Evolutionary conservation across 2,113 vertebrate species (phyloP), one percentile per base, ranked within the genome.

Genomic region (Xiphophorus maculatus): DNA sequence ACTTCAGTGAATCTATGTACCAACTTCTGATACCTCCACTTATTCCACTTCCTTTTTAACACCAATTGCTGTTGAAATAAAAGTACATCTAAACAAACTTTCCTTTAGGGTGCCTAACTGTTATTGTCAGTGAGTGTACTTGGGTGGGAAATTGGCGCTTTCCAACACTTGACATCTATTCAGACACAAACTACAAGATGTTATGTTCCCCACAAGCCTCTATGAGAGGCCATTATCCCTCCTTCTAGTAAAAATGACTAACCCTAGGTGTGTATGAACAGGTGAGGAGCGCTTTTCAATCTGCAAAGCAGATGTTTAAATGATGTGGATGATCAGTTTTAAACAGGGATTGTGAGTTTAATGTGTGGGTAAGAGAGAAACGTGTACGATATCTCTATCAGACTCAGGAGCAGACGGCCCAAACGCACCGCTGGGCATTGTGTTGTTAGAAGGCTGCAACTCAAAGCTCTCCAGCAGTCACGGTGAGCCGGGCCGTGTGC

Each of bases 71-170:
- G 25, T 3, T 58, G 8, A 7, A 2, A 62, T 29, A 27, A 62
- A 29, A 28, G 27, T 62, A 6, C 28, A 62, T 29, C n/a, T 12
- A 29, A 62, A 62, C 1, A 62, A 62, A 4, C n/a, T 14, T 29
- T 62, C 3, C 60, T 62, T 62, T 15, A 62, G 27, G 60, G 27
- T 28, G 27, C 60, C 28, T 62, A 62, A 5, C 60, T 62, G 14
- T 62, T 62, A 12, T 62, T 15, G 4, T 62, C 28, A 62, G 12
- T 29, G 12, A 62, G 60, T 15, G 62, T 83, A 86, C 22, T 25
- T 54, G 22, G 15, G 9, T 3, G 25, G 51, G 51, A 58, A 9
- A 9, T n/a, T 25, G 2, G 51, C 10, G 9, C 51, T 58, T n/a
- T 25, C 51, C 7, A 19, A 1, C 1, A 28, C 22, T n/a, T 58